These are phyloP conservation scores for Cryptophagus acutangulus DNA, from an alignment of 2,888 invertebrate genomes.

Conservation along the genomic window DNA sequence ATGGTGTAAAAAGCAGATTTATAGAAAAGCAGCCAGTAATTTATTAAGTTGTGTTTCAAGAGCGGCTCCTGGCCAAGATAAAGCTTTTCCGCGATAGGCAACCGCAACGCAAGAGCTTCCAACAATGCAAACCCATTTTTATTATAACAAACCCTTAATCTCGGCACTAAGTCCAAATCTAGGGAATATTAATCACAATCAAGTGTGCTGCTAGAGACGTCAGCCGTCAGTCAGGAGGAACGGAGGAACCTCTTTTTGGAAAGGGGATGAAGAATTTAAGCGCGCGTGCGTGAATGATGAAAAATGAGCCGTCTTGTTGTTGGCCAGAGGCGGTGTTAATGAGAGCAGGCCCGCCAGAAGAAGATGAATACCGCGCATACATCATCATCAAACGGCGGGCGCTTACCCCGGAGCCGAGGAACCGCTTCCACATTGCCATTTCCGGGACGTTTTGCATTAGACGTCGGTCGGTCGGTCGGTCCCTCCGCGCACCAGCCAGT, in stretches of 20 bases:
- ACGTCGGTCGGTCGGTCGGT: no score
- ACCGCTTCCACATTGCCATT: constrained; percentile 16
- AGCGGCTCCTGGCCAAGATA: no score
- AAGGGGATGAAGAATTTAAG: constrained; percentile 32
- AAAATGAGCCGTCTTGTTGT: constrained; percentile 38
- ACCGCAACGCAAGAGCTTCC: no score
- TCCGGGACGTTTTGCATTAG: constrained; percentile 17
- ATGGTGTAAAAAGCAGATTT: no score
- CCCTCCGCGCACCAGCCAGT: no score
- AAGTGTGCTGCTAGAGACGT: constrained; percentile 33
- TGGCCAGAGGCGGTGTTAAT: constrained; percentile 39
- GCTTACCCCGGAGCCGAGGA: constrained; percentile 11
- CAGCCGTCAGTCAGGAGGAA: constrained; percentile 33
- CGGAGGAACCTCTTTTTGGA: no score
- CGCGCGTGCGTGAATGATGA: constrained; percentile 39
- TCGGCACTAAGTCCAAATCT: constrained; percentile 35
- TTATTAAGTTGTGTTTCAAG: no score
- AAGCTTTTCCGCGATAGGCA: no score
- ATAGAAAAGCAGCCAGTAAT: no score
- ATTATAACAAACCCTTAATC: constrained; percentile 33
- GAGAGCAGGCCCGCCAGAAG: constrained; percentile 31
- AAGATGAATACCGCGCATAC: constrained; percentile 30
- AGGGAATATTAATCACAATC: constrained; percentile 43
- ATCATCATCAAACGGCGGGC: constrained; percentile 29
- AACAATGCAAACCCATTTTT: no score